These are phyloP conservation scores for Tethea ocularis DNA, from an alignment of 2,888 invertebrate genomes.

Conservation along the genomic window DNA sequence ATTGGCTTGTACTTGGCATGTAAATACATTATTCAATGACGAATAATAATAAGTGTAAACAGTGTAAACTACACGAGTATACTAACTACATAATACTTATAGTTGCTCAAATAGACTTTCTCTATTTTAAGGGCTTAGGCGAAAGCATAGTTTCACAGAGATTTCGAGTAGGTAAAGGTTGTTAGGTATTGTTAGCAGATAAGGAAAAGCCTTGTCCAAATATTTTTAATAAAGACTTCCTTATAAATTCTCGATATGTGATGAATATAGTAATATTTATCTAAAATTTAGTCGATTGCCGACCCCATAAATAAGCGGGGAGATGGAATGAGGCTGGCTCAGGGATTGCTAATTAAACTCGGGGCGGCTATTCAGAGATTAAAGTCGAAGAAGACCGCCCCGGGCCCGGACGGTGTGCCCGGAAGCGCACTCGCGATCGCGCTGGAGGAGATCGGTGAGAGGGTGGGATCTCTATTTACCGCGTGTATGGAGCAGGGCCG, in stretches of 20 bases:
- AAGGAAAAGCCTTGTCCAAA: neutral
- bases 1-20: constrained; percentile 28
- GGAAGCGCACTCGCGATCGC: too few relatives aligned
- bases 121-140: constrained; percentile 36
- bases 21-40: constrained; percentile 10
- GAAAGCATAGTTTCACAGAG: constrained; percentile 37
- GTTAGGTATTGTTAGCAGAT: neutral
- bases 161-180: neutral
- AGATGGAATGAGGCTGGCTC: constrained; percentile 2
- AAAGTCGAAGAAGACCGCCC: too few relatives aligned
- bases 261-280: neutral
- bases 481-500: too few relatives aligned
- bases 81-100: constrained; percentile 7
- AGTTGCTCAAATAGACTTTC: constrained; percentile 36
- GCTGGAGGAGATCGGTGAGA: too few relatives aligned
- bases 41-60: neutral
- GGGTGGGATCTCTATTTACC: too few relatives aligned
- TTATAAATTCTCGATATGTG: constrained; percentile 8
- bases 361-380: too few relatives aligned
- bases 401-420: too few relatives aligned
- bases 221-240: too few relatives aligned
- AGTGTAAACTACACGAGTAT: constrained; percentile 11
- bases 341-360: constrained; percentile 35
- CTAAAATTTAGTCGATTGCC: constrained; percentile 7
- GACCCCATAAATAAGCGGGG: constrained; percentile 7